Conservation (phyloP, 2,113 vertebrate genomes). For the Cyanoliseus patagonus region DNA sequence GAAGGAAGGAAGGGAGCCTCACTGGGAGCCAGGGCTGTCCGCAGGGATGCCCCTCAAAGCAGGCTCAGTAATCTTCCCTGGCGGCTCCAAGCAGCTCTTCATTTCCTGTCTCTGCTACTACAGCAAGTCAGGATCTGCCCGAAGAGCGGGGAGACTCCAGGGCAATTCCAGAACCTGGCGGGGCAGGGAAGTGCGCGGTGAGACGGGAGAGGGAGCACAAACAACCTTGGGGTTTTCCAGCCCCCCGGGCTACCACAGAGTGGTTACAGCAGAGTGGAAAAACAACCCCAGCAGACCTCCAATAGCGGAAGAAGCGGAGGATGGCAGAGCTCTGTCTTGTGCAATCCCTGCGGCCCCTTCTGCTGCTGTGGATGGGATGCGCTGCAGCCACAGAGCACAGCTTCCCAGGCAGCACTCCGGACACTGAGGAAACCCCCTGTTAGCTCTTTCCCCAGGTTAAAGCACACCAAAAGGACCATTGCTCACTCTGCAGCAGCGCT, state of each 20-base stretch:
- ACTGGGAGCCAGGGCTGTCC: accelerated
- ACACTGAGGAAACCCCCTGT: not conserved
- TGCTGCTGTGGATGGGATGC: too few species aligned
- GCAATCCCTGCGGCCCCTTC: not conserved
- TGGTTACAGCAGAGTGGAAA: not conserved
- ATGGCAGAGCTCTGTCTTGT: not conserved
- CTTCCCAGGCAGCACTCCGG: not conserved
- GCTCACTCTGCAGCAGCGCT: not conserved
- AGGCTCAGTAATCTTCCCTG: not conserved
- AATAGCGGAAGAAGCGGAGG: accelerated
- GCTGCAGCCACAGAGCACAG: not conserved
- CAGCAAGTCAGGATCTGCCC: not conserved
- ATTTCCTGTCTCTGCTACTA: not conserved
- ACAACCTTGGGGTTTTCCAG: not conserved
- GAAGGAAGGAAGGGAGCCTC: not conserved
- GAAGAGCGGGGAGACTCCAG: not conserved
- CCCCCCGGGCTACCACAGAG: not conserved
- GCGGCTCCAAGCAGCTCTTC: not conserved
- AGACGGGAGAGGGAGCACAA: not conserved
- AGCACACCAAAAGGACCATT: accelerated
- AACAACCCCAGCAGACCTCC: not conserved
- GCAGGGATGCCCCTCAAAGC: not conserved
- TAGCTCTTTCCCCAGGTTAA: accelerated
- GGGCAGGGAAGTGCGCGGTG: not conserved
- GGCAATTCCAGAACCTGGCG: not conserved